Percentiles rank a stretch among this genome's conserved stretches.
Conservation (phyloP, 2,888 invertebrate genomes). For the Polydrusus pterygomalis region DNA sequence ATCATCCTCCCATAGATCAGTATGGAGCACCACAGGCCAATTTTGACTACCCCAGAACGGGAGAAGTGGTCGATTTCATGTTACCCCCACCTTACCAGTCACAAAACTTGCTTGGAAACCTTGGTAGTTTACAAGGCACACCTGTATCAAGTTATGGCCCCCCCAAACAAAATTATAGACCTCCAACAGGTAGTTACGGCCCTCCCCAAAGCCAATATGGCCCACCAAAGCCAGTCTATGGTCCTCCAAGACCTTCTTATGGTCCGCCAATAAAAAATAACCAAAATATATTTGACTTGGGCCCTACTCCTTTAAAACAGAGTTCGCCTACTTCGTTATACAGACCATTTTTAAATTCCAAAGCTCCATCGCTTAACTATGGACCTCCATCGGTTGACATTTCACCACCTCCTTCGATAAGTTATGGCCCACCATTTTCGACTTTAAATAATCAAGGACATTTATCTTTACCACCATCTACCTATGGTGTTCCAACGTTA, state of each 20-base stretch:
- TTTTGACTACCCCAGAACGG: conserved; percentile 41
- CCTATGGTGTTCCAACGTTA: conserved; percentile 4
- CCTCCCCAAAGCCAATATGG: conserved; percentile 59
- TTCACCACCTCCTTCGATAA: conserved; percentile 47
- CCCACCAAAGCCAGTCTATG: conserved; percentile 50
- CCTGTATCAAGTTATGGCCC: conserved; percentile 59
- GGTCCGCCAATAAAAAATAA: conserved; percentile 50
- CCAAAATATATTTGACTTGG: conserved; percentile 42
- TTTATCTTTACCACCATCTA: conserved; percentile 1
- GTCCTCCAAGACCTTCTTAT: conserved; percentile 60
- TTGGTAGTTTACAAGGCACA: conserved; percentile 59
- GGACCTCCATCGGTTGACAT: conserved; percentile 50
- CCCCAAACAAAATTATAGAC: conserved; percentile 59
- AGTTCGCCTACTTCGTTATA: conserved; percentile 50
- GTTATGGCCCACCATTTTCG: conserved; percentile 34
- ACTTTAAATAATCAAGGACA: not conserved
- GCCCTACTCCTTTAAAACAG: conserved; percentile 53
- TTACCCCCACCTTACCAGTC: conserved; percentile 55
- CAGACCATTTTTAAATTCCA: conserved; percentile 45
- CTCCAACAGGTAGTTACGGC: conserved; percentile 60
- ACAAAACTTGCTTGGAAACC: not conserved
- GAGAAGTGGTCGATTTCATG: conserved; percentile 58
- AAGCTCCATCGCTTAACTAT: conserved; percentile 35
- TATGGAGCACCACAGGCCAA: conserved; percentile 51
- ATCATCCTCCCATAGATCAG: conserved; percentile 45